Base-by-base conservation (phyloP, 1,140 invertebrate genomes). In the Halesus radiatus region DNA sequence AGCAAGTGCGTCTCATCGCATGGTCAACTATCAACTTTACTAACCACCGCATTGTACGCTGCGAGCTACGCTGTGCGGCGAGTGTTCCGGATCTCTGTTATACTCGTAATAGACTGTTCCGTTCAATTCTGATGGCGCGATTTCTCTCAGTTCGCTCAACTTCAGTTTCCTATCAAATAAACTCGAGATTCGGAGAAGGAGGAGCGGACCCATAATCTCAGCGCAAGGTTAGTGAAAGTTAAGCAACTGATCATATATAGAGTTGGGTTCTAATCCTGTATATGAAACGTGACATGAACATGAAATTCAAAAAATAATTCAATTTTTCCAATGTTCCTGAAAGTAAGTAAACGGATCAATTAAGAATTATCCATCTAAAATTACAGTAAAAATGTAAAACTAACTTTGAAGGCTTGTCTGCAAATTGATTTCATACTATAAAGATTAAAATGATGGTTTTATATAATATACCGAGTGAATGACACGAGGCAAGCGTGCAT, bases 1-100 rank as follows among this genome's bases (percentile, higher is more conserved):
- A 45, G 37, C 10, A 45, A 45, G 37, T 45, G 10, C 10, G 37
- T 45, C 1, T 16, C 50, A 45, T 45, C 3, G 64, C 20, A 13
- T 20, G 4, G 32, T 32, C 13, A 68, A 37, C 29, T 72, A 54
- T 53, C n/a, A 52, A 73, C 60, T 72, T 45, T 58, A 80, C 64
- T 54, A 73, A 54, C 52, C 50, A 79, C 60, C 78, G 60, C 78
- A 80, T 80, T 80, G 78, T 80, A 15, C 37, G 37, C 37, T 45
- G 37, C 37, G 7, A 45, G 37, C 37, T 13, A 32, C 7, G 5
- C 5, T 3, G 37, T 13, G 50, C 64, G 52, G 10, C n/a, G 37
- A 29, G 10, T 73, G 70, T 68, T 75, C 62, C 58, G 58, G 58
- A 75, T 80, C 75, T 80, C 78, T 80, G 72, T 79, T 79, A 29